Evolutionary conservation across 2,888 invertebrate genomes (phyloP).

Genomic region (Aphodius granarius): DNA sequence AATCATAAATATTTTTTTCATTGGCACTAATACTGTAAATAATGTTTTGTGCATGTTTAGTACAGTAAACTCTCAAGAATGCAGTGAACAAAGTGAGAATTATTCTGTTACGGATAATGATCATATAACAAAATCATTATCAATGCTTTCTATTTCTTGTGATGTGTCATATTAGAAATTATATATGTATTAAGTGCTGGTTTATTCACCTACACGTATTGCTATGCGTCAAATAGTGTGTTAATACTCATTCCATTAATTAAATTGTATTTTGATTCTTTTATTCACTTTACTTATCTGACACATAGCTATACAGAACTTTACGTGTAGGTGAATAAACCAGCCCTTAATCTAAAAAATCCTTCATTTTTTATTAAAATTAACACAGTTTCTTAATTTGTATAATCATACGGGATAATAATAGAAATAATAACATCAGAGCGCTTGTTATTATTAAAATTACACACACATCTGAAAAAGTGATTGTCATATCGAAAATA

Average conservation of each 20-base stretch:
- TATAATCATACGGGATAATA: neutral
- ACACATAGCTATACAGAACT: no score
- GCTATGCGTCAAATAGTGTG: no score
- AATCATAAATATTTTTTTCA: neutral
- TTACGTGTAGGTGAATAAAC: no score
- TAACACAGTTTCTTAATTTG: neutral
- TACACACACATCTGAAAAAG: neutral
- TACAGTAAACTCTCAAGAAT: neutral
- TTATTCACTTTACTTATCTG: no score
- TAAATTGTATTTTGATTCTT: no score
- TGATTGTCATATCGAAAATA: neutral
- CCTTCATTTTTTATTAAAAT: neutral
- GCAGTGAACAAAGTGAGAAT: no score
- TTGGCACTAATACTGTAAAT: neutral
- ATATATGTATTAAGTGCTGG: no score
- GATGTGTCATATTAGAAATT: neutral
- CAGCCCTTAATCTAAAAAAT: neutral
- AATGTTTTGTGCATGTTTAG: neutral
- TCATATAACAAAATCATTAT: neutral
- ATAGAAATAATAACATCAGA: neutral
- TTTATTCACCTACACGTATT: no score
- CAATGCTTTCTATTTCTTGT: neutral
- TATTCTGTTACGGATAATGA: neutral
- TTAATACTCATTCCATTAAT: no score
- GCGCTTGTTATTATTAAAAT: neutral